Evolutionary conservation across 2,888 invertebrate species (phyloP).

Genomic region (Laothoe populi): DNA sequence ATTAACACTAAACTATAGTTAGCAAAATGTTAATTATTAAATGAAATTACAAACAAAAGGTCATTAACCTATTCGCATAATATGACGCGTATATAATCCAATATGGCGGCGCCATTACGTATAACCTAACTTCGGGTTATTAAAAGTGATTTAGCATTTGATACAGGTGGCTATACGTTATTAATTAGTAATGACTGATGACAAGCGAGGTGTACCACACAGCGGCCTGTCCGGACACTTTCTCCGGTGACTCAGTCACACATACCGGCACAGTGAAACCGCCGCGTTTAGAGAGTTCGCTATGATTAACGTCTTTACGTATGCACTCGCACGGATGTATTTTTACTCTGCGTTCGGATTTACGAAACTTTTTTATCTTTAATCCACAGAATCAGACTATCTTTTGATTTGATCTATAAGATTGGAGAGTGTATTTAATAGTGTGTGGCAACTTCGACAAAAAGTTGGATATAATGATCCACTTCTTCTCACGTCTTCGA

Average conservation of each 20-base stretch:
- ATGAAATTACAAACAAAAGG: neutral
- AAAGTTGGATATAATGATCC: too few relatives aligned
- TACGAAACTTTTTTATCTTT: neutral
- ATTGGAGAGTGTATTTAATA: too few relatives aligned
- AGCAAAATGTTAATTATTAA: too few relatives aligned
- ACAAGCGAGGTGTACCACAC: slow-evolving; percentile 43
- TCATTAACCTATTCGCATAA: neutral
- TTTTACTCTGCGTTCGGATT: neutral
- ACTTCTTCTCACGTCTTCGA: too few relatives aligned
- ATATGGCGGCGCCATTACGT: slow-evolving; percentile 7
- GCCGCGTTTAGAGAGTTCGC: slow-evolving; percentile 28
- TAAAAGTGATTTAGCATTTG: slow-evolving; percentile 5
- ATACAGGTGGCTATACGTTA: slow-evolving; percentile 17
- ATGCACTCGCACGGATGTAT: slow-evolving; percentile 13
- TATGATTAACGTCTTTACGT: slow-evolving; percentile 19
- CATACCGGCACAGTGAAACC: slow-evolving; percentile 36
- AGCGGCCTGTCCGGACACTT: slow-evolving; percentile 30
- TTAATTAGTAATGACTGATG: slow-evolving; percentile 38
- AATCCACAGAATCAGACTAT: neutral
- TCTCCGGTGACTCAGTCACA: slow-evolving; percentile 33
- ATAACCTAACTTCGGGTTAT: slow-evolving; percentile 2
- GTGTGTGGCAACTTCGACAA: too few relatives aligned
- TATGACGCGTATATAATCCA: too few relatives aligned
- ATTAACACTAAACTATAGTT: too few relatives aligned
- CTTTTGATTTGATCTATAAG: too few relatives aligned